A percentile compares a stretch with the other conserved stretches of the same genome.
These are phyloP conservation scores for Gnathonemus longibarbis DNA, from an alignment of 2,113 vertebrate genomes.

Conservation along the genomic window DNA sequence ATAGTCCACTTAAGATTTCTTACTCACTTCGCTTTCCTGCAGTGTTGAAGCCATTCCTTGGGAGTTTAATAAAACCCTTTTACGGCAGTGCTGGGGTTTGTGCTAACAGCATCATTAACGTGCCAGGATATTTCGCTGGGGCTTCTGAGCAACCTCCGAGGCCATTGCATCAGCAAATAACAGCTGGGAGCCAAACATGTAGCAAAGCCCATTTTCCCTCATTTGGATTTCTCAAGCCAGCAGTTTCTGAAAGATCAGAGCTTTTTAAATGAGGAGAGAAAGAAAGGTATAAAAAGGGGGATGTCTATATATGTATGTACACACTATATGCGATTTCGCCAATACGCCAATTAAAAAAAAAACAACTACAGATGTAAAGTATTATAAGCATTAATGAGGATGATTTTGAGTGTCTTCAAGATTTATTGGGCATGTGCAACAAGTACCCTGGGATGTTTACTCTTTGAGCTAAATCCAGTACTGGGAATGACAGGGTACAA, in stretches of 20 bases:
- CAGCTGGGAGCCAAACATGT: background rate
- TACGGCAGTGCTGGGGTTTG: background rate
- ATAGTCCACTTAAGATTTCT: constrained; percentile 15
- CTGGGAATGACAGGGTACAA: background rate
- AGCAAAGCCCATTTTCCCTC: background rate
- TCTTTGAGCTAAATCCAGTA: background rate
- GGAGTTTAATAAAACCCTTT: constrained; percentile 12
- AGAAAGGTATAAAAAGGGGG: background rate
- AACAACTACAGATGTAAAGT: background rate
- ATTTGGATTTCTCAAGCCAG: background rate
- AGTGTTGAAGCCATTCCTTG: background rate
- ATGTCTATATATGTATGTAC: background rate
- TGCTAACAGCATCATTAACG: constrained; percentile 6
- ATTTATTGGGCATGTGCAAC: background rate
- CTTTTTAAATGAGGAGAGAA: background rate
- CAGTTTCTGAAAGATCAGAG: background rate
- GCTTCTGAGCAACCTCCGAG: background rate
- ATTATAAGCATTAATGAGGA: background rate
- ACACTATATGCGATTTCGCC: background rate
- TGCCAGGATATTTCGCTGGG: background rate
- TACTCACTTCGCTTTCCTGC: constrained; percentile 4
- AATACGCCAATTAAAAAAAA: background rate
- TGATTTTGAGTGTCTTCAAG: background rate
- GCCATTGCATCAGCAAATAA: background rate
- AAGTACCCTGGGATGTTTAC: background rate